Evolutionary conservation across 2,113 vertebrate species (phyloP).

Genomic region (Syngnathus floridae): DNA sequence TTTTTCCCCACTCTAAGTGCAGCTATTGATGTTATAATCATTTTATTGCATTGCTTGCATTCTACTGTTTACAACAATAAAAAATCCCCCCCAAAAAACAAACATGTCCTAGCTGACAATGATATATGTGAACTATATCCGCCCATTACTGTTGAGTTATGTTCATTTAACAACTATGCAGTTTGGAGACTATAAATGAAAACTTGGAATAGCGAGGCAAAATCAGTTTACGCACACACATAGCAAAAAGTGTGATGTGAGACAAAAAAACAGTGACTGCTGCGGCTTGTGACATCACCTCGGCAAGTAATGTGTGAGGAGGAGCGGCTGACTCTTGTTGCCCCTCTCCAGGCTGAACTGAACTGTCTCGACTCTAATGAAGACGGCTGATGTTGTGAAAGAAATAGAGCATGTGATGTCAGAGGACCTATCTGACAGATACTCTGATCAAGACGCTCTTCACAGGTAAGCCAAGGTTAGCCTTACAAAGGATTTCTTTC

Average conservation of each 20-base stretch:
- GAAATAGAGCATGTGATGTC: conserved; percentile 22
- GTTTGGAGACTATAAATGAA: not conserved
- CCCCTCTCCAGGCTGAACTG: conserved; percentile 16
- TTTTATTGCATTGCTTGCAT: not conserved
- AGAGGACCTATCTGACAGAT: conserved; percentile 17
- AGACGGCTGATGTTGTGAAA: conserved; percentile 16
- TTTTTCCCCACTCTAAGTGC: not conserved
- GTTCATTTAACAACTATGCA: not conserved
- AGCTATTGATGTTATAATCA: not conserved
- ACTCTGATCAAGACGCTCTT: conserved; percentile 28
- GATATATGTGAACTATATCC: not conserved
- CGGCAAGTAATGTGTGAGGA: conserved; percentile 11
- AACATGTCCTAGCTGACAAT: not conserved
- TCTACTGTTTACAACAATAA: not conserved
- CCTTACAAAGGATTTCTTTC: conserved; percentile 15
- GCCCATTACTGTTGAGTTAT: not conserved
- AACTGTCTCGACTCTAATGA: conserved; percentile 29
- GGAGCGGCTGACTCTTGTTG: conserved; percentile 26
- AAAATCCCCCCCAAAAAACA: not conserved
- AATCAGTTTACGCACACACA: not conserved
- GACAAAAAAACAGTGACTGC: conserved; percentile 19
- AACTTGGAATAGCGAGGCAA: not conserved
- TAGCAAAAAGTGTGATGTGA: conserved; percentile 1
- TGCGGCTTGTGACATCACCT: conserved; percentile 11
- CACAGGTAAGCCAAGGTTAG: conserved; percentile 20